Conservation (phyloP, 2,113 vertebrate species). For the Lampris incognitus region DNA sequence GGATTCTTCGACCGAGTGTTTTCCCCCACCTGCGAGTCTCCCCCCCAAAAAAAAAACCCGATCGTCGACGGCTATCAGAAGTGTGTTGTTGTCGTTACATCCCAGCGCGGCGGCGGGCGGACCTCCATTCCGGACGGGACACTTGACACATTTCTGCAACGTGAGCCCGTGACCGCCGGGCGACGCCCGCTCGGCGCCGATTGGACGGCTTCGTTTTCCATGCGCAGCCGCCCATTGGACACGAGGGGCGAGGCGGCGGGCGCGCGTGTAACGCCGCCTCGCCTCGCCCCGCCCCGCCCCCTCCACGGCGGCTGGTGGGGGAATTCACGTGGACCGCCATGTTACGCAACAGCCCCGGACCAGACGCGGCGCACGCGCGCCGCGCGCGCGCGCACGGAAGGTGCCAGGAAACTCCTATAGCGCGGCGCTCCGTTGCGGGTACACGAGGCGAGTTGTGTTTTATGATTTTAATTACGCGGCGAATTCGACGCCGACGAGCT, state of each 20-base stretch:
- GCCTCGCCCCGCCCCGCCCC: too few relatives aligned
- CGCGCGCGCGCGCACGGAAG: too few relatives aligned
- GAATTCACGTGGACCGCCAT: constrained; percentile 76
- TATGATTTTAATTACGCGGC: too few relatives aligned
- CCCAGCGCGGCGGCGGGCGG: constrained; percentile 10
- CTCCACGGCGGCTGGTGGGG: neutral
- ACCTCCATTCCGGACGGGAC: constrained; percentile 34
- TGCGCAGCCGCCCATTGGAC: constrained; percentile 48
- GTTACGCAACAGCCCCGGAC: constrained; percentile 74
- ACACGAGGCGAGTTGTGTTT: too few relatives aligned
- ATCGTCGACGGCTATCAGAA: neutral
- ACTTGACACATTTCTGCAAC: constrained; percentile 82
- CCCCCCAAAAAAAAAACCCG: neutral
- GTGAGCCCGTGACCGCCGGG: constrained; percentile 60
- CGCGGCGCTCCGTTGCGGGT: too few relatives aligned
- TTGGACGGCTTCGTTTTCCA: constrained; percentile 38
- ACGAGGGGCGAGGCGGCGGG: neutral
- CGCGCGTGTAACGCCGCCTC: too few relatives aligned
- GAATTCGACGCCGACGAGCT: too few relatives aligned
- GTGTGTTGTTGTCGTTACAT: constrained; percentile 26
- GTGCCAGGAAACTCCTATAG: too few relatives aligned
- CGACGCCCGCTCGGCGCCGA: constrained; percentile 59
- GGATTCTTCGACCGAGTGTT: constrained; percentile 60
- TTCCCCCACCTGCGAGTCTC: neutral
- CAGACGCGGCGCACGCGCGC: constrained; percentile 33